phyloP scores from a whole-genome alignment of 2,113 vertebrate genomes.

The Barbus barbus region DNA sequence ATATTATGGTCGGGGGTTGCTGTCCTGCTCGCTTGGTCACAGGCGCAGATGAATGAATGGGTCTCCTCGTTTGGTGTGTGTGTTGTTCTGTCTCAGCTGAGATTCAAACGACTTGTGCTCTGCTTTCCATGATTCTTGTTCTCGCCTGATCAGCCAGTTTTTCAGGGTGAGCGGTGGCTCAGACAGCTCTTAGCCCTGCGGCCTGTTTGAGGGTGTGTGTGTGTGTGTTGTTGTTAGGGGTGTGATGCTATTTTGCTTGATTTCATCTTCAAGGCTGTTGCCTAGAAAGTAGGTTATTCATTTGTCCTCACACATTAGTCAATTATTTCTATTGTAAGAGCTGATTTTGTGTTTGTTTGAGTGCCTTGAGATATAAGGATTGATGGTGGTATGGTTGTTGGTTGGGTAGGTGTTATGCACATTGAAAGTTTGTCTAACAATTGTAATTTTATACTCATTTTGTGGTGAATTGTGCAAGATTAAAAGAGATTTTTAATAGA shows the following conservation, averaged over 20 bases:
- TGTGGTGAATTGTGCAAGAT: too few relatives aligned
- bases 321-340: background rate
- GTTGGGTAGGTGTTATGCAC: background rate
- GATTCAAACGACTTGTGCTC: constrained; percentile 47
- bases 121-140: constrained; percentile 17
- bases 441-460: too few relatives aligned
- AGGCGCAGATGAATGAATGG: background rate
- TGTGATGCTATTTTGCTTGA: constrained; percentile 9
- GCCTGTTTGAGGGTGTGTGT: constrained; percentile 57
- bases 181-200: constrained; percentile 58
- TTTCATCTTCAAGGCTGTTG: constrained; percentile 7
- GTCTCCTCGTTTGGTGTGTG: background rate
- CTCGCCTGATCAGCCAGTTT: constrained; percentile 39
- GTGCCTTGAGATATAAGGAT: background rate
- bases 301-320: background rate
- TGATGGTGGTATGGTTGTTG: background rate
- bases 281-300: constrained; percentile 15
- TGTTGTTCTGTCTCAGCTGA: background rate
- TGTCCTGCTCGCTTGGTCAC: background rate
- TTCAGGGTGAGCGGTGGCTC: constrained; percentile 42
- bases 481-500: too few relatives aligned
- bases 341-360: background rate
- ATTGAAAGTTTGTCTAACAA: too few relatives aligned
- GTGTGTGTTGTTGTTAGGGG: background rate
- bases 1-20: constrained; percentile 66